Percentiles rank a stretch among this genome's conserved stretches.
These are phyloP conservation scores for Protobothrops mucrosquamatus DNA, from an alignment of 2,113 vertebrate genomes.

Conservation along the genomic window DNA sequence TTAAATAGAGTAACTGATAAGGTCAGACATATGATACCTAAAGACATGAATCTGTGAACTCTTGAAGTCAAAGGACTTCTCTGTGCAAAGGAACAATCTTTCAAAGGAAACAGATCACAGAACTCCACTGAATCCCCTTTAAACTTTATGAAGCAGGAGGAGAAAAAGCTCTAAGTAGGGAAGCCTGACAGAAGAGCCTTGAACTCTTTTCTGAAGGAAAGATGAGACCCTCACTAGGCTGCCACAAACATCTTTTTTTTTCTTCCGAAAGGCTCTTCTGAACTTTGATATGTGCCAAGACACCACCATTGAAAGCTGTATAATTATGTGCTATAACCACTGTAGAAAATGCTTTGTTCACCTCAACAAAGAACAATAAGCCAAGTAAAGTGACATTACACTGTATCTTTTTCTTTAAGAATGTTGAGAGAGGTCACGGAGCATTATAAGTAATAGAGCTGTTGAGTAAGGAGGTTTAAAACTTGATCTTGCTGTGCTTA, in stretches of 20 bases:
- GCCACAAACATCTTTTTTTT: slow-evolving; percentile 92
- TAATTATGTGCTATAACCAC: slow-evolving; percentile 84
- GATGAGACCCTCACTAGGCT: slow-evolving; percentile 93
- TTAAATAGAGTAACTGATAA: slow-evolving; percentile 94
- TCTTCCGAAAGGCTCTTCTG: slow-evolving; percentile 84
- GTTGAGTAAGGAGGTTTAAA: slow-evolving; percentile 81
- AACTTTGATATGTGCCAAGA: slow-evolving; percentile 85
- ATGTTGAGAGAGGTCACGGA: slow-evolving; percentile 78
- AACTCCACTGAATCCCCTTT: slow-evolving; percentile 89
- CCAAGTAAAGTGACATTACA: slow-evolving; percentile 81
- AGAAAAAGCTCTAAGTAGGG: slow-evolving; percentile 84
- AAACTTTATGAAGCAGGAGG: slow-evolving; percentile 89
- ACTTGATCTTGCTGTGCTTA: slow-evolving; percentile 73
- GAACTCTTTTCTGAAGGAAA: slow-evolving; percentile 93
- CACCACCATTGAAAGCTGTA: slow-evolving; percentile 83
- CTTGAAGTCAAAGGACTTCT: slow-evolving; percentile 84
- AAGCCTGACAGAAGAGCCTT: slow-evolving; percentile 93
- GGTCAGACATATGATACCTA: slow-evolving; percentile 89
- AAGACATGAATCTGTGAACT: slow-evolving; percentile 88
- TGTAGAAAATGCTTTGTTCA: slow-evolving; percentile 83
- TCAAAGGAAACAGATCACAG: slow-evolving; percentile 88
- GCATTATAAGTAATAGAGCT: slow-evolving; percentile 80
- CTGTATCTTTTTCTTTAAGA: slow-evolving; percentile 84
- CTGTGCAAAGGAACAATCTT: slow-evolving; percentile 82
- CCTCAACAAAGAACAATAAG: slow-evolving; percentile 85